These are phyloP conservation scores for Macropis europaea DNA, from an alignment of 2,888 invertebrate species.

Conservation along the genomic window DNA sequence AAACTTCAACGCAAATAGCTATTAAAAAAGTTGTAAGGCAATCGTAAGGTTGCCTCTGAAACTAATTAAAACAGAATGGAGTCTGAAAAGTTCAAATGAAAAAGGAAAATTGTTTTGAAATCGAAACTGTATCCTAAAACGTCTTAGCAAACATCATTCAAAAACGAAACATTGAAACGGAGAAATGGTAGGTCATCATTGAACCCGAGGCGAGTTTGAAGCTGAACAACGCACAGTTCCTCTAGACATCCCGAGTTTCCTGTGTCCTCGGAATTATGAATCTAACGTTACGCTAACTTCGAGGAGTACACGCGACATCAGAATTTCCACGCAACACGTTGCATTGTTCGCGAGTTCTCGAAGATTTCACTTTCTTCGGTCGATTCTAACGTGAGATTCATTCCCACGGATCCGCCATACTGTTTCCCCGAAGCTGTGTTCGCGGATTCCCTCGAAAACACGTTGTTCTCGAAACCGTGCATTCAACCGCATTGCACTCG, in stretches of 20 bases:
- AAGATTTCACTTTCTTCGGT: not conserved
- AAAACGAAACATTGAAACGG: not conserved
- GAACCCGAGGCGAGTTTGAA: slow-evolving; percentile 75
- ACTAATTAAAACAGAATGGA: no score
- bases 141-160: not conserved
- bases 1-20: no score
- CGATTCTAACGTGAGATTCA: not conserved
- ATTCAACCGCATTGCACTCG: no score
- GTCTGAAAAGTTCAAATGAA: no score
- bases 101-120: no score
- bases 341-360: not conserved
- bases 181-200: not conserved
- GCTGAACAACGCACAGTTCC: slow-evolving; percentile 76
- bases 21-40: no score
- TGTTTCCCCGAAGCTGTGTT: not conserved
- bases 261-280: slow-evolving; percentile 11
- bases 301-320: not conserved
- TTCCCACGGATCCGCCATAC: not conserved
- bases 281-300: slow-evolving; percentile 12
- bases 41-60: no score
- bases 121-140: no score
- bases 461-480: no score
- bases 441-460: no score
- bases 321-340: not conserved
- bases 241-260: slow-evolving; percentile 4